Base-by-base conservation (phyloP, 2,113 vertebrate genomes). In the Gnathonemus longibarbis region DNA sequence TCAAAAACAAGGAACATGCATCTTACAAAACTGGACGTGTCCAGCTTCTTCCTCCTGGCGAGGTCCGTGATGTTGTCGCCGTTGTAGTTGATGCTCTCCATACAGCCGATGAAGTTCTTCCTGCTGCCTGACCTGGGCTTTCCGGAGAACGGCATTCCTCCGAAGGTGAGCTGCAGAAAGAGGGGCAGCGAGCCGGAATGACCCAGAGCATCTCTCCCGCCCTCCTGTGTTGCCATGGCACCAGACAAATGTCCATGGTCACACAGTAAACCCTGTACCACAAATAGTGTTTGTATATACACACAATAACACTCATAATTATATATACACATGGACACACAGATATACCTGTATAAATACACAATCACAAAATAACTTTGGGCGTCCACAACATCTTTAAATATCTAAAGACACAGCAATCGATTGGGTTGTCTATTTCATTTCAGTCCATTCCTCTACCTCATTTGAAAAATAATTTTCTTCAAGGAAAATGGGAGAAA, bases 61-160 rank as follows among this genome's bases (percentile, higher is more conserved):
- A 99, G 96, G 92, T 96, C 98, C 5, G 98, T 99, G 91, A 99
- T 99, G 93, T 99, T 99, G 93, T 98, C 96, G 50, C 97, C 97
- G 13, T 99, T 99, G 95, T 99, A 99, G 91, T 96, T 96, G 91
- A 99, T 97, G 90, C 96, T 96, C 83, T 99, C 98, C 98, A 99
- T 98, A 90, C 98, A 99, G 91, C 98, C 98, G 90, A 97, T 96
- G 94, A 99, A 99, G 93, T 99, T 99, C 13, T 97, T 97, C 80
- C 96, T 95, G 2, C 95, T 96, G 89, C 96, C 98, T 17, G 97
- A 97, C 89, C 96, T 98, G 3, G 97, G 97, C 88, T 99, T 99
- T 1, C 96, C 96, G 17, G 98, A 98, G 70, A 96, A 95, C 84
- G 98, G 97, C 92, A 98, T 95, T 0, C 98, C 98, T 90, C 98